Evolutionary conservation across 2,888 invertebrate genomes (phyloP), one percentile per base, ranked within the genome.

Genomic region (Spodoptera picta): DNA sequence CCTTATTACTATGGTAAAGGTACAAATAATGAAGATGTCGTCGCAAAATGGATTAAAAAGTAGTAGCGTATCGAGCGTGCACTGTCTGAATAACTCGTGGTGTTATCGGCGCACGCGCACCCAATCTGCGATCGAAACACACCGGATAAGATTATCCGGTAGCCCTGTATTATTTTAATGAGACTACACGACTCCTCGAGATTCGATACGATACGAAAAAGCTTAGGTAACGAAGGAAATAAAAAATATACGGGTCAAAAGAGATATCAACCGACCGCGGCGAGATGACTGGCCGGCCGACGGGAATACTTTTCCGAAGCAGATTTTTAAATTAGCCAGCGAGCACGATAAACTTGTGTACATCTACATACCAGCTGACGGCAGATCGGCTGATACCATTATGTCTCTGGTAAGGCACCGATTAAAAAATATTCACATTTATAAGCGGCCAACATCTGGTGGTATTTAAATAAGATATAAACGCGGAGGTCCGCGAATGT

Each of bases 81-180:
- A 90, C 87, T 87, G 92, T 81, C 89, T 86, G 91, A 93, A 94
- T 93, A 94, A 92, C 93, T 93, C 87, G 89, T 83, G 86, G 87
- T 87, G 91, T 90, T 94, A 94, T 94, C 94, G 90, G 73, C 88
- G 92, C 94, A 94, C 93, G 94, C 93, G 94, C 94, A 91, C 91
- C 91, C 93, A 91, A 94, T 94, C 94, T 91, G 89, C 91, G 94
- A 94, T 94, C 93, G 90, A 90, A 93, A 92, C 91, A 92, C 90
- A 92, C 90, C 84, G 94, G 94, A 94, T 94, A 94, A 94, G 94
- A 94, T 94, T 93, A 94, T 94, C 93, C 94, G 84, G 94, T 94
- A 94, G 94, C 94, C 87, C 91, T 92, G 94, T 93, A 94, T 94
- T 93, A 94, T 94, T 94, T 94, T 94, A 94, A 94, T 94, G 94